These are phyloP conservation scores for Tetraneura akinire DNA, from an alignment of 1,140 invertebrate species.

Conservation along the genomic window DNA sequence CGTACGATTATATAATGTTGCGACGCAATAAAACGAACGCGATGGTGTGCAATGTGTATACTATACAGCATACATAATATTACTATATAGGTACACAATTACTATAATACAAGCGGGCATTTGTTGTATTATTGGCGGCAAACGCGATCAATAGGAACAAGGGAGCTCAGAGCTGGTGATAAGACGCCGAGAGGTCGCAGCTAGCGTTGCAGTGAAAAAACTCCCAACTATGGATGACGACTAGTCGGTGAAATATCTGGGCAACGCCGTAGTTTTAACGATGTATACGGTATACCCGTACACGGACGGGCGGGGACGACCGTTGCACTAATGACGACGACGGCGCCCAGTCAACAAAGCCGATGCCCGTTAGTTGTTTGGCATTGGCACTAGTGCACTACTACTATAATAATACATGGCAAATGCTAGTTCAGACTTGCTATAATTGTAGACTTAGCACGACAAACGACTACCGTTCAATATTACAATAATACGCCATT, in stretches of 20 bases:
- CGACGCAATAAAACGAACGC: conserved; percentile 39
- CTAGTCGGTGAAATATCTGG: conserved; percentile 35
- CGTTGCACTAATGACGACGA: no score
- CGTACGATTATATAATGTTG: not conserved
- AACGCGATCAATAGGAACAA: conserved; percentile 47
- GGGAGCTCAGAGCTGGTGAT: conserved; percentile 48
- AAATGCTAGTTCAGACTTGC: no score
- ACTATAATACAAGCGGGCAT: no score
- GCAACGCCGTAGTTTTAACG: not conserved
- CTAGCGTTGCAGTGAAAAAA: not conserved
- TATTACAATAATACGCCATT: no score
- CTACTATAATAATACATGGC: no score
- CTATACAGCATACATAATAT: not conserved
- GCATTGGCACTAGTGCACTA: no score
- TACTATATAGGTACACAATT: no score
- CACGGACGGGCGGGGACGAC: no score
- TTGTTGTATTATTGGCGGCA: conserved; percentile 23
- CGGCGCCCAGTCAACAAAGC: not conserved
- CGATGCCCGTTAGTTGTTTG: no score
- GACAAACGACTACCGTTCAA: no score
- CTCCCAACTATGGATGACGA: not conserved
- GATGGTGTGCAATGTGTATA: not conserved
- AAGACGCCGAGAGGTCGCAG: not conserved
- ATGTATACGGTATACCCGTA: no score
- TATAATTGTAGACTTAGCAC: no score